These are phyloP conservation scores for Patella caerulea DNA, from an alignment of 2,888 invertebrate species.

Conservation along the genomic window DNA sequence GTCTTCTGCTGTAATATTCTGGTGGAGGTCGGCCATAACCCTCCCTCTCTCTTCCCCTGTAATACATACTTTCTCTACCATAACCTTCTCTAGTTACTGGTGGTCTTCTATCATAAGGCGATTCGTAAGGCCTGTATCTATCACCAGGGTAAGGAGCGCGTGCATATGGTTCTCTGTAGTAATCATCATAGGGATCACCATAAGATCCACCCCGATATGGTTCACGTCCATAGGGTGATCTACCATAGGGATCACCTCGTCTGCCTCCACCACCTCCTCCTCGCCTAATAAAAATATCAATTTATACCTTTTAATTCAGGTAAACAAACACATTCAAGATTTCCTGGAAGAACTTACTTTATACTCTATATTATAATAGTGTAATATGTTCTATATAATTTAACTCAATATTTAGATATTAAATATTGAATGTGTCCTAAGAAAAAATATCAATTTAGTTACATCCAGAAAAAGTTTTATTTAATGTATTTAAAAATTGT, in stretches of 20 bases:
- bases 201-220: not conserved
- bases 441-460: too few relatives aligned
- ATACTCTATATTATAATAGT: too few relatives aligned
- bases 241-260: conserved; percentile 20
- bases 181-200: conserved; percentile 49
- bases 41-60: conserved; percentile 44
- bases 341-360: not conserved
- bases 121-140: conserved; percentile 58
- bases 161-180: conserved; percentile 57
- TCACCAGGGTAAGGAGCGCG: conserved; percentile 55
- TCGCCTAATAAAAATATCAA: not conserved
- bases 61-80: conserved; percentile 46
- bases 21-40: conserved; percentile 58
- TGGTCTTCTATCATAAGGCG: conserved; percentile 59
- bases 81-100: conserved; percentile 37
- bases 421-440: too few relatives aligned
- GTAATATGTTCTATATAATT: too few relatives aligned
- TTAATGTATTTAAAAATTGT: not conserved
- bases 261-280: not conserved
- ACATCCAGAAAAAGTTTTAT: not conserved
- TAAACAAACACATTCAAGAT: not conserved
- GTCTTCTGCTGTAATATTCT: conserved; percentile 55
- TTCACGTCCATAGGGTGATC: conserved; percentile 24
- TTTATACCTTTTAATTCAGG: not conserved
- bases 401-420: too few relatives aligned